Base-by-base conservation (phyloP, 2,797 vertebrate genomes). In the Perodicticus potto region DNA sequence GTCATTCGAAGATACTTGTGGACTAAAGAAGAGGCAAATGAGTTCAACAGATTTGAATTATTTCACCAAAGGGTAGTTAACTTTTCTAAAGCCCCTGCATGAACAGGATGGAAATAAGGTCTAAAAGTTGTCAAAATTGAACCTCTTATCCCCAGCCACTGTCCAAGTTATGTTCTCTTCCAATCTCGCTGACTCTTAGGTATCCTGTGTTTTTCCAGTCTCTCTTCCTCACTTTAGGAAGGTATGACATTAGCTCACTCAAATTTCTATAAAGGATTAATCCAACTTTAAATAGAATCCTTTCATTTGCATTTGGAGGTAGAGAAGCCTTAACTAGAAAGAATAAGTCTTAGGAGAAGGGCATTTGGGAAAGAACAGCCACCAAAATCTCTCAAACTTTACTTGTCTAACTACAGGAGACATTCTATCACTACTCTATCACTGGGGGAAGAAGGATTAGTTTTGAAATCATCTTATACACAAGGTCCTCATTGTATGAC, bases 21-120 rank as follows among this genome's bases (percentile, higher is more conserved):
- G 57, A 93, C 45, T 65, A 86, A 84, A 83, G 32, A 22, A 78
- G 45, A 91, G 74, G 40, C 40, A 93, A 78, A 27, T 67, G 40
- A 95, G 40, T 88, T 89, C 81, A 93, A 57, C 16, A 77, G 91
- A 87, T 81, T 17, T 67, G 22, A 95, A 77, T 89, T 91, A 67
- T 93, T 91, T 94, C 23, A 86, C 34, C 74, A n/a, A 78, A 93
- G 94, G 45, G n/a, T 49, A 81, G 81, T 86, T 93, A 17, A 22
- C 29, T 80, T 95, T 94, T 74, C 63, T 65, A 92, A 94, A 86
- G 37, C 2, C 20, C 22, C 29, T 69, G 8, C 2, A 23, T 37
- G 4, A 59, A 19, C 19, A 80, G 32, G 3, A 13, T 61, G 67
- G 72, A 94, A 89, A 89, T 57, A 57, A 82, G 16, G 23, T 70